Base-by-base conservation (phyloP, 2,113 vertebrate genomes). In the Vidua macroura region DNA sequence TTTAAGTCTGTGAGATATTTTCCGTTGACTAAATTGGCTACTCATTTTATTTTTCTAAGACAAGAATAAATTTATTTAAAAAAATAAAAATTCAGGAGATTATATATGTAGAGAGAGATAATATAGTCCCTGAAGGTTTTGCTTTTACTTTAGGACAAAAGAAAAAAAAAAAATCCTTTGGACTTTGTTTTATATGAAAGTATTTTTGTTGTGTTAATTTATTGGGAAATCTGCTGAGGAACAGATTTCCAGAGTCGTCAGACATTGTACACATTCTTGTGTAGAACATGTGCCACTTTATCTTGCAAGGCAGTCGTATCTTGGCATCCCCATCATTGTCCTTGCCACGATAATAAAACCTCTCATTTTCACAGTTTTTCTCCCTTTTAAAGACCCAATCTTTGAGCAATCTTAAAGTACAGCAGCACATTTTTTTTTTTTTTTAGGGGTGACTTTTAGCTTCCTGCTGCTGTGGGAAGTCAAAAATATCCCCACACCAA, bases 41-140 rank as follows among this genome's bases (percentile, higher is more conserved):
- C 95, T 97, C 70, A 2, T 97, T 97, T 97, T 97, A 97, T 96
- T 98, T 98, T 97, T 97, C 96, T 98, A 98, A 98, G 96, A 96
- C 59, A 52, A 92, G 85, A 97, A 87, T 94, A 97, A 96, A 96
- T 97, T 96, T 98, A 97, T 97, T 98, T 97, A 27, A 88, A 97
- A 97, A 74, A 74, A 56, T 11, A 53, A 51, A 60, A 52, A 66
- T 82, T 96, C 95, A 97, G 96, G 97, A 97, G 95, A 96, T 97
- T 95, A 96, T 96, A 96, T 92, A 96, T 94, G 85, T 91, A 96
- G 95, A 96, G 94, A 94, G 66, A 93, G 85, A 94, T 37, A 93
- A 96, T 95, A 95, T 93, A 92, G 90, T 97, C 96, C 95, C 96
- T 97, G 94, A 96, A 95, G 63, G 84, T 97, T 96, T 97, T 97